phyloP scores from a whole-genome alignment of 2,113 vertebrate genomes.

The Ariopsis seemanni region DNA sequence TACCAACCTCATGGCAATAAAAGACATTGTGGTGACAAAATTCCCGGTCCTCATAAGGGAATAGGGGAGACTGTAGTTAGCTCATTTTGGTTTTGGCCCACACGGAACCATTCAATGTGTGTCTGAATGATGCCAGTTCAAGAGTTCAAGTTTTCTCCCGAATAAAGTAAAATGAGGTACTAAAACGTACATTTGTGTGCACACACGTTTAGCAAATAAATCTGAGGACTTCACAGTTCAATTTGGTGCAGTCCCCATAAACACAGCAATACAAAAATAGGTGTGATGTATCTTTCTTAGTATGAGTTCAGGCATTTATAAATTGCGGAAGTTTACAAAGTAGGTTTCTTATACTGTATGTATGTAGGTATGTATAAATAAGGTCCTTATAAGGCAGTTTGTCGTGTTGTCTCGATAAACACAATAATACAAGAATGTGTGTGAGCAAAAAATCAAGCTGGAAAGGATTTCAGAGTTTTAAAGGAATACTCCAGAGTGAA shows the following conservation, averaged over 20 bases:
- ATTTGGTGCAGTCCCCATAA: neutral
- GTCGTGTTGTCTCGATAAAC: neutral
- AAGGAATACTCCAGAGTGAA: no score
- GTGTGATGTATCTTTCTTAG: neutral
- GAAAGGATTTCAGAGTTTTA: neutral
- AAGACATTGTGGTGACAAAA: conserved; percentile 17
- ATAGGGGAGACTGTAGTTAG: conserved; percentile 18
- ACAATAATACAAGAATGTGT: neutral
- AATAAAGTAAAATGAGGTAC: neutral
- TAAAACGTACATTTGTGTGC: neutral
- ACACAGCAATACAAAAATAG: neutral
- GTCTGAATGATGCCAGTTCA: conserved; percentile 18
- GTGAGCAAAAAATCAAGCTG: conserved; percentile 1
- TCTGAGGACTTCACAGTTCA: neutral
- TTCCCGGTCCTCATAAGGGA: conserved; percentile 16
- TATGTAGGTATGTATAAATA: neutral
- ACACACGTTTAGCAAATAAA: neutral
- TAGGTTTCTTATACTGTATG: neutral
- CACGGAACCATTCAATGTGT: conserved; percentile 30
- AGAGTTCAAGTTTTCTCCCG: conserved; percentile 8
- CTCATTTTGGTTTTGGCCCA: conserved; percentile 31
- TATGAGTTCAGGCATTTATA: neutral
- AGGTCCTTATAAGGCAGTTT: conserved; percentile 2
- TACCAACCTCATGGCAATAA: conserved; percentile 19
- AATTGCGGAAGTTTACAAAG: neutral